phyloP scores from a whole-genome alignment of 2,888 invertebrate genomes.

The Agrotis exclamationis region DNA sequence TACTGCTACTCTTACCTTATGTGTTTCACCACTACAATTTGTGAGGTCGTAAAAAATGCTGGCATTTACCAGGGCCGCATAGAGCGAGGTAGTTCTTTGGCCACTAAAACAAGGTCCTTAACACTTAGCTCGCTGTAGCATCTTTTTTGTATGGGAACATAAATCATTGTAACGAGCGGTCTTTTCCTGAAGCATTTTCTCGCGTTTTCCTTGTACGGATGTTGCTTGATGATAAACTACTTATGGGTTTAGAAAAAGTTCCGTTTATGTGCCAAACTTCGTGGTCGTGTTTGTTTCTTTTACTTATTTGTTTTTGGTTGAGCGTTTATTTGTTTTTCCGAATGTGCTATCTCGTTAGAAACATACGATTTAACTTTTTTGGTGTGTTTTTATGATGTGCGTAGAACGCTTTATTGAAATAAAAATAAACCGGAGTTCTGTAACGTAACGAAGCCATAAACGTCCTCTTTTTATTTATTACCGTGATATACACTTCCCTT shows the following conservation, averaged over 20 bases:
- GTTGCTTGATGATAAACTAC: conserved; percentile 67
- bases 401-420: conserved; percentile 48
- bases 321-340: conserved; percentile 50
- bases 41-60: conserved; percentile 57
- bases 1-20: conserved; percentile 34
- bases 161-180: conserved; percentile 87
- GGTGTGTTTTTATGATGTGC: conserved; percentile 44
- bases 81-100: conserved; percentile 73
- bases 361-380: conserved; percentile 14
- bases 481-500: conserved; percentile 24
- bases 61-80: conserved; percentile 61
- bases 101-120: conserved; percentile 75
- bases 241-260: conserved; percentile 64
- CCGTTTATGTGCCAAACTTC: conserved; percentile 58
- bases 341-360: conserved; percentile 26
- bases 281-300: conserved; percentile 51
- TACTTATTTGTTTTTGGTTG: conserved; percentile 57
- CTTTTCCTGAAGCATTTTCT: conserved; percentile 81
- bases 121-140: conserved; percentile 72
- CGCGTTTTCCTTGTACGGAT: conserved; percentile 80
- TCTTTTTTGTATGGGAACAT: conserved; percentile 80
- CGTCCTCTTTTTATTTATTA: conserved; percentile 38
- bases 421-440: conserved; percentile 32
- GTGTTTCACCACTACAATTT: conserved; percentile 50
- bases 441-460: conserved; percentile 34